Evolutionary conservation across 2,113 vertebrate species (phyloP).

Genomic region (Varanus salvator): DNA sequence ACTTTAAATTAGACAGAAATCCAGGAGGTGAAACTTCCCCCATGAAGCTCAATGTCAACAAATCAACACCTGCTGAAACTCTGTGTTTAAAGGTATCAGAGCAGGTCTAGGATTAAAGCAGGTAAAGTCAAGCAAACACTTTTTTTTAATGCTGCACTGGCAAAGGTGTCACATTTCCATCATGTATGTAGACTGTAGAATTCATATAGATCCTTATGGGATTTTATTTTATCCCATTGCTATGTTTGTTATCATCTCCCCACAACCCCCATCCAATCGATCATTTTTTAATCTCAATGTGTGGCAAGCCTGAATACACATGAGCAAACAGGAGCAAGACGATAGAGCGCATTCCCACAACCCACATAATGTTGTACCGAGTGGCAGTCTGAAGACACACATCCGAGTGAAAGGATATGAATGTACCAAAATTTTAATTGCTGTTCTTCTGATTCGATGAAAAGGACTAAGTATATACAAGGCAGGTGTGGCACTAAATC

Average conservation of each 20-base stretch:
- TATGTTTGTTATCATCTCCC: not conserved
- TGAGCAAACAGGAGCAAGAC: conserved; percentile 51
- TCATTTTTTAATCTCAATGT: not conserved
- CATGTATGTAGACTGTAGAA: not conserved
- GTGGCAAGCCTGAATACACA: not conserved
- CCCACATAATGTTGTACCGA: conserved; percentile 45
- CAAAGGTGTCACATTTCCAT: not conserved
- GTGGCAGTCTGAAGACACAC: conserved; percentile 28
- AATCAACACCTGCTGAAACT: not conserved
- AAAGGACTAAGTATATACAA: conserved; percentile 97
- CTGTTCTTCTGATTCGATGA: conserved; percentile 91
- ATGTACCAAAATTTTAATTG: conserved; percentile 97
- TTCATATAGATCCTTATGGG: not conserved
- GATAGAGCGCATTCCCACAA: not conserved
- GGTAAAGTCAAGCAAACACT: not conserved
- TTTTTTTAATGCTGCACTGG: not conserved
- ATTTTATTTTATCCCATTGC: not conserved
- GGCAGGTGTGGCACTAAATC: conserved; percentile 97
- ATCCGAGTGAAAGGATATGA: conserved; percentile 94
- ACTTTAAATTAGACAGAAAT: not conserved
- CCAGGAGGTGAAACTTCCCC: not conserved
- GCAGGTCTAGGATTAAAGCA: not conserved
- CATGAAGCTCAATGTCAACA: not conserved
- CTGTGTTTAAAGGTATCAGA: not conserved
- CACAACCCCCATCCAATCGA: too few species aligned